Evolutionary conservation across 2,888 invertebrate genomes (phyloP), one percentile per base, ranked within the genome.

Genomic region (Cheilosia soror): DNA sequence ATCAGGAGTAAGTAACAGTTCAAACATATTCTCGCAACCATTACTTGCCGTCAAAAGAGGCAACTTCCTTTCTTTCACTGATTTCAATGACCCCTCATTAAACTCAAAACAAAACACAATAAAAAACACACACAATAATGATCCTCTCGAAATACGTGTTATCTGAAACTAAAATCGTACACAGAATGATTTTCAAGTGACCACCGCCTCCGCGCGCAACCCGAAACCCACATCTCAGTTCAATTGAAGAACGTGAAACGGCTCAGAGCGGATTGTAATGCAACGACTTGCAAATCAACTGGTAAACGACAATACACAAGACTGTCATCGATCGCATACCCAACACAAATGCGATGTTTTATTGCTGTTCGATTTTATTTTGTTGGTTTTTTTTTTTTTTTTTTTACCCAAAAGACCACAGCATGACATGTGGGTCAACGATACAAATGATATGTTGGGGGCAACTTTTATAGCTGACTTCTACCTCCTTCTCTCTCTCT

Each of bases 221-320:
- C 57, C 44, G 4, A 69, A 58, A 7, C 71, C 58, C 71, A 71
- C 71, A 71, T 58, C 15, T 3, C 42, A 47, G 27, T 58, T 49
- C n/a, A 47, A 49, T 47, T 71, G 37, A 37, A 37, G 58, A 58
- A 49, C 71, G 27, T 27, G 58, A 60, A 49, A 49, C 15, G 58
- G 44, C 25, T 15, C 49, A 27, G n/a, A 27, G 20, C 44, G 13
- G 37, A 47, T 27, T 58, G 40, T 55, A 68, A 31, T 55, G 25
- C 66, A 42, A 55, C 53, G 29, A 68, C 53, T 63, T 42, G 40
- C 60, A 62, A 27, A 60, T 71, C 58, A 60, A 71, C 71, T 60
- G 58, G 44, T 29, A 55, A 55, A 42, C 11, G 37, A 37, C 37
- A 37, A 11, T 58, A 51, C 33, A 42, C 31, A 29, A 40, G 4